Evolutionary conservation across 2,113 vertebrate species (phyloP).

Genomic region (Halichoeres trimaculatus): DNA sequence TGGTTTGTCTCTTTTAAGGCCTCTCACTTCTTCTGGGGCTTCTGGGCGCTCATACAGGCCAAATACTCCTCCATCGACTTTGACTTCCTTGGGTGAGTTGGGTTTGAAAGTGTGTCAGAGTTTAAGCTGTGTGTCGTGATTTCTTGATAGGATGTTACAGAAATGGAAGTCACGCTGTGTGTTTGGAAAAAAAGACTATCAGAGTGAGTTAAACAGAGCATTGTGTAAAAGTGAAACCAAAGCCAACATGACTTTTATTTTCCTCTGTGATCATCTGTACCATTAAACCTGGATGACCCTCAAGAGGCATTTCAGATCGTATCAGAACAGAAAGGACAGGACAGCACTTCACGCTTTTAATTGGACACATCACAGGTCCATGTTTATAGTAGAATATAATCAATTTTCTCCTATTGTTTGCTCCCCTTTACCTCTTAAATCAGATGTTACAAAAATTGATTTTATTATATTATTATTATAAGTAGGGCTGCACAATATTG

Average conservation of each 20-base stretch:
- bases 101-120: background rate
- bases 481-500: too few relatives aligned
- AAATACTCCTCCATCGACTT: constrained; percentile 97
- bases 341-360: background rate
- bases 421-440: too few relatives aligned
- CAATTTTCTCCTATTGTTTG: background rate
- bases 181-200: constrained; percentile 19
- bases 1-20: constrained; percentile 81
- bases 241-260: constrained; percentile 26
- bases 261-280: constrained; percentile 4
- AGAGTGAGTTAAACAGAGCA: constrained; percentile 6
- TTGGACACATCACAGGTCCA: background rate
- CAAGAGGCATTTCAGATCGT: background rate
- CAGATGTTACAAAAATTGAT: too few relatives aligned
- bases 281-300: background rate
- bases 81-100: constrained; percentile 92
- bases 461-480: too few relatives aligned
- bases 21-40: constrained; percentile 97
- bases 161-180: background rate
- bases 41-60: constrained; percentile 97
- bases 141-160: background rate
- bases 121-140: constrained; percentile 7
- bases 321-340: background rate
- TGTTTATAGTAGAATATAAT: background rate
- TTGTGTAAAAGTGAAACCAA: constrained; percentile 48